phyloP scores from a whole-genome alignment of 2,888 invertebrate species.

The Phragmatobia fuliginosa region DNA sequence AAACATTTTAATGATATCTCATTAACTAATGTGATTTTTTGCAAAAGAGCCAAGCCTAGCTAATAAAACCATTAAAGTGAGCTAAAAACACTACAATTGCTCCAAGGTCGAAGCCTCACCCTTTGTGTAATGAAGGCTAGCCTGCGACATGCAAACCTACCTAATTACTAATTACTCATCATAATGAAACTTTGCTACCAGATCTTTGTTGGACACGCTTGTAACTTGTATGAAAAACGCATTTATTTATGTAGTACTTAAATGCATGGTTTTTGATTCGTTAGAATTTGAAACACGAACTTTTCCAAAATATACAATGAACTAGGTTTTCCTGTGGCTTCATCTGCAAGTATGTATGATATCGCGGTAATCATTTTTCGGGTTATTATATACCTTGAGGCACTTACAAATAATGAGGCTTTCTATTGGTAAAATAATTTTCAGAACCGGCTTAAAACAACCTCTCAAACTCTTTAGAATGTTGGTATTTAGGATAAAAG shows the following conservation, averaged over 20 bases:
- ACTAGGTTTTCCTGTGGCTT: no score
- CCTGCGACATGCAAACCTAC: slow-evolving; percentile 41
- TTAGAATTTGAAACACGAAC: not conserved
- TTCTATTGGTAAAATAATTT: no score
- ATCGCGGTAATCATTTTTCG: no score
- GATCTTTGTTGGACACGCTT: not conserved
- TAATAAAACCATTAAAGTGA: slow-evolving; percentile 5
- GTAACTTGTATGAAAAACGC: not conserved
- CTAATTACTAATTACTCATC: slow-evolving; percentile 65
- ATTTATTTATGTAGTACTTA: not conserved
- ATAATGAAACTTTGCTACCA: slow-evolving; percentile 48
- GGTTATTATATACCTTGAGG: no score
- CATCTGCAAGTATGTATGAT: no score
- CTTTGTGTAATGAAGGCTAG: slow-evolving; percentile 53
- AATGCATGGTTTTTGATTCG: not conserved
- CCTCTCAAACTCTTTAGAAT: no score
- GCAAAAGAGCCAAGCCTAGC: slow-evolving; percentile 4
- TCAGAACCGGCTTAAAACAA: no score
- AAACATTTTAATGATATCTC: not conserved
- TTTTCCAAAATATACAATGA: not conserved
- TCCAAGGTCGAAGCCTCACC: slow-evolving; percentile 57
- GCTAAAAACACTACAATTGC: slow-evolving; percentile 38
- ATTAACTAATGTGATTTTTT: not conserved
- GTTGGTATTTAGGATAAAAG: no score
- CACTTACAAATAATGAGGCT: no score